Evolutionary conservation across 2,113 vertebrate species (phyloP), one percentile per base, ranked within the genome.

Genomic region (Cygnus buccinator): DNA sequence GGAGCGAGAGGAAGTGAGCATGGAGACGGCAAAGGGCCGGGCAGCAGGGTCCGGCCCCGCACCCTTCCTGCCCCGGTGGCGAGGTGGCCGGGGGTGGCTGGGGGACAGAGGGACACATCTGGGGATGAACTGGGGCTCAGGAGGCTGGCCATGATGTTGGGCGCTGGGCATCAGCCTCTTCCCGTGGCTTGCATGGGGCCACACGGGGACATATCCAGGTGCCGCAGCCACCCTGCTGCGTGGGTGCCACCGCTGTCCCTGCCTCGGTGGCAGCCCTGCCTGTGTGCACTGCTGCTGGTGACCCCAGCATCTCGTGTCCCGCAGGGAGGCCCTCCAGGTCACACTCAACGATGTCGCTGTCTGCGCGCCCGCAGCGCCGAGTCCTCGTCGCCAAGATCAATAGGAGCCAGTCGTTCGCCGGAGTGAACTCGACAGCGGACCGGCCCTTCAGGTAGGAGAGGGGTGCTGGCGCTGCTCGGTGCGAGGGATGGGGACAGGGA

Each of bases 391-490:
- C 97, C 97, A 98, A 98, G 98, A 98, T 99, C 98, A 99, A 94
- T 99, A 99, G 99, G 97, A 99, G 99, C 97, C 99, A 99, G 97
- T 99, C 99, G 84, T 99, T 99, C 28, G 99, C 99, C 13, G 99
- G 99, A 83, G 99, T 99, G 97, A 99, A 99, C 98, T 98, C 98
- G 7, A 94, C 96, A 29, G 97, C 98, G 77, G 99, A 99, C 93
- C 99, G 98, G 89, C 95, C 98, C 41, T 98, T 98, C 98, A 99
- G 99, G 99, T 99, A 96, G 72, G 89, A 75, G 41, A 31, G 0
- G 55, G 54, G 8, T 46, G 57, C 81, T 90, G 5, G 0, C 10
- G 22, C 75, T 76, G 76, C 55, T 65, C 55, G 57, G 46, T 25
- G 2, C 0, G 0, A 13, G 50, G 8, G 31, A 26, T 0, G 0